These are phyloP conservation scores for Astropecten irregularis DNA, from an alignment of 53 echinoderm and acorn worm species.

Conservation along the genomic window DNA sequence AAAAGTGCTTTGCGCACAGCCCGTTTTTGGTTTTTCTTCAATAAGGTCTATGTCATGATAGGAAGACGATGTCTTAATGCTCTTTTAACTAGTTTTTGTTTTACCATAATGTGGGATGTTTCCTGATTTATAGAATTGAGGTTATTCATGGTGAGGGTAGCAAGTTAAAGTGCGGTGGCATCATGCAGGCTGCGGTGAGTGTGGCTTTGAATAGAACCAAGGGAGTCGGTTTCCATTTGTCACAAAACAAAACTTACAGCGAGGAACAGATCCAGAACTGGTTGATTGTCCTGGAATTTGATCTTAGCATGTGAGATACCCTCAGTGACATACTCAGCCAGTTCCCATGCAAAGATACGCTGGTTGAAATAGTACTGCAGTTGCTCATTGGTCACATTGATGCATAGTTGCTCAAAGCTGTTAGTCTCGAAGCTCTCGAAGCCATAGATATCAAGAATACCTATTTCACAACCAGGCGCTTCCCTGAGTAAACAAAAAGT, in stretches of 20 bases:
- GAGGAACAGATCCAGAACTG: conserved; percentile 80
- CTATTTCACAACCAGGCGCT: conserved; percentile 75
- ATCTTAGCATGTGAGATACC: conserved; percentile 84
- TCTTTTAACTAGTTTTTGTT: no score
- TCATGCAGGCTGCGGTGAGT: no score
- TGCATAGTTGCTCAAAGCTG: conserved; percentile 97
- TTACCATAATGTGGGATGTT: no score
- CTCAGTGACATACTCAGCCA: conserved; percentile 87
- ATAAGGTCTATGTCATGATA: no score
- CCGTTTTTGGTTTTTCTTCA: no score
- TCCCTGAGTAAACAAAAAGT: conserved; percentile 40
- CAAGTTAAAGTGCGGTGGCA: no score
- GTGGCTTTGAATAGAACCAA: no score
- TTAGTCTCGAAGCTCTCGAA: conserved; percentile 92
- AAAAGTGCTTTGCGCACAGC: no score
- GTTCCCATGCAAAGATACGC: conserved; percentile 96
- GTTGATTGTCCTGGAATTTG: conserved; percentile 92
- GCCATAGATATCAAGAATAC: conserved; percentile 96
- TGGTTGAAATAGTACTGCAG: conserved; percentile 98
- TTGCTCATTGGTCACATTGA: conserved; percentile 97
- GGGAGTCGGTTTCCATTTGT: no score
- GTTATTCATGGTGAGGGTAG: no score
- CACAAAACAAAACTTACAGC: conserved; percentile 78
- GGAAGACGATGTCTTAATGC: no score
- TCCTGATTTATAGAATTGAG: no score